Evolutionary conservation across 2,888 invertebrate species (phyloP).

Genomic region (Exocentrus adspersus): DNA sequence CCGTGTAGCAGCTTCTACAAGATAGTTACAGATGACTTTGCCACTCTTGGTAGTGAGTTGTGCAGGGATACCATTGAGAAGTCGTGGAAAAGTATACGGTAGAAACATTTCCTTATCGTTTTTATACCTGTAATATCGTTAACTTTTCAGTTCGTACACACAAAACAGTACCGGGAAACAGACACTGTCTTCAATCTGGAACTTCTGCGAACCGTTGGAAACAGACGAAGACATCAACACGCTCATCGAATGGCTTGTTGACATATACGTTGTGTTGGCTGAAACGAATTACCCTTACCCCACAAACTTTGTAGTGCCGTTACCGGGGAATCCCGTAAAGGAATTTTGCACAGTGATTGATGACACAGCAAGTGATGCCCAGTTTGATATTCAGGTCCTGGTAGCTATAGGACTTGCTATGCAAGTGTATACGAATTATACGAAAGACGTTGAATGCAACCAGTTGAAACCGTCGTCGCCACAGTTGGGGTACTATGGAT

Average conservation of each 20-base stretch:
- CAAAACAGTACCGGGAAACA: conserved; percentile 72
- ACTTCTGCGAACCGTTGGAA: conserved; percentile 78
- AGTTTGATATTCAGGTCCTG: conserved; percentile 61
- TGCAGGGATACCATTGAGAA: conserved; percentile 79
- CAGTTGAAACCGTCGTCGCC: conserved; percentile 69
- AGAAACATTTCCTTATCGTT: conserved; percentile 33
- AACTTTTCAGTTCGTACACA: conserved; percentile 52
- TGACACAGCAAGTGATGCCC: conserved; percentile 32
- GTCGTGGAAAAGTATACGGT: conserved; percentile 84
- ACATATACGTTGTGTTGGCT: conserved; percentile 82
- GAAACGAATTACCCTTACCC: conserved; percentile 97
- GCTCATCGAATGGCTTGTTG: conserved; percentile 74
- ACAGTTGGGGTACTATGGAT: conserved; percentile 75
- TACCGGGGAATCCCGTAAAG: conserved; percentile 87
- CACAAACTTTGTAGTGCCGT: conserved; percentile 80
- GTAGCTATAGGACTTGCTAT: conserved; percentile 75
- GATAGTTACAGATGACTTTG: conserved; percentile 83
- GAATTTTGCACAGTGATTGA: conserved; percentile 69
- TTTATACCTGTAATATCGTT: no score
- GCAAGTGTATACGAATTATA: conserved; percentile 84
- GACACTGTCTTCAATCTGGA: conserved; percentile 78
- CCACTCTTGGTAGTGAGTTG: conserved; percentile 58
- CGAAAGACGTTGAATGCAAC: conserved; percentile 76
- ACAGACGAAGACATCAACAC: no score
- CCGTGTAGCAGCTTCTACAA: conserved; percentile 80